Evolutionary conservation across 2,888 invertebrate species (phyloP), one percentile per base, ranked within the genome.

Genomic region (Stenoptilia bipunctidactyla): DNA sequence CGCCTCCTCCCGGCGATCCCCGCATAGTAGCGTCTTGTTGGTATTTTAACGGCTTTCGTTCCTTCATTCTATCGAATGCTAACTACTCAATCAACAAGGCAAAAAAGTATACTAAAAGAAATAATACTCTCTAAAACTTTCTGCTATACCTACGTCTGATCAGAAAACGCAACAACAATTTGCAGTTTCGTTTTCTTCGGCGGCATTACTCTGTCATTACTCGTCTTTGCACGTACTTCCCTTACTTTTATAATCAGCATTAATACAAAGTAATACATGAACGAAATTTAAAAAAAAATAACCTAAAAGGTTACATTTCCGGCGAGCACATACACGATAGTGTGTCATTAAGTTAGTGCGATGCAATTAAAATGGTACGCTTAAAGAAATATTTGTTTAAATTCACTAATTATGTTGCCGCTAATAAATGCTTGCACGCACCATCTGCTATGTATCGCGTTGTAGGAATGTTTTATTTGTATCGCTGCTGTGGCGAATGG

Each of bases 311-410:
- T 36, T 37, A 36, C 15, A 27, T 38, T 41, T 40, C 44, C 45
- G 39, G 42, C 36, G 33, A 38, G 27, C 35, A 33, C 13, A 38
- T 15, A 37, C 37, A 10, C 14, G 2, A 40, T 47, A 49, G 53
- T 59, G 50, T 71, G 61, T 72, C 64, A 72, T 74, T 76, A 73
- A 58, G 47, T 53, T 55, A 45, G 49, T 51, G 48, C 48, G 48
- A 49, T 45, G 60, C 67, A 75, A 79, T 79, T 79, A 80, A 73
- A 80, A 74, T 65, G 55, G 67, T 70, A 74, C 68, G 70, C 70
- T 58, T 68, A 73, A 12, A 69, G 66, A 72, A 66, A 73, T 80
- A 76, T 82, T 83, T 82, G 82, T 76, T 76, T 67, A 70, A 71
- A 77, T 75, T 77, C 67, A 69, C 72, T 77, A 76, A 80, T 82